phyloP scores from a whole-genome alignment of 2,113 vertebrate species.

The Lepus europaeus region DNA sequence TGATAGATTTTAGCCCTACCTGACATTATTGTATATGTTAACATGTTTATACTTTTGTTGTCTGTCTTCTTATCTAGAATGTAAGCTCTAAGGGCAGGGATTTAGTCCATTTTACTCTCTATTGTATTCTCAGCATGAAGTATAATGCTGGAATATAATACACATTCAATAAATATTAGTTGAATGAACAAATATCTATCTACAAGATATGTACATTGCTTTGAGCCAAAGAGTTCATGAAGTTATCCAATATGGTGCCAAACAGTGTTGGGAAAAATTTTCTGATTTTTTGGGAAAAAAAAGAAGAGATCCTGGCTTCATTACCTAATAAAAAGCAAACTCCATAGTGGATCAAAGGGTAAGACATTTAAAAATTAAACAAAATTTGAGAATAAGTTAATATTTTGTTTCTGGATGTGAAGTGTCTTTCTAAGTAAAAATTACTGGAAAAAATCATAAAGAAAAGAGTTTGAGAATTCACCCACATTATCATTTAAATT shows the following conservation, averaged over 20 bases:
- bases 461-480: background rate
- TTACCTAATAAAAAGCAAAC: constrained; percentile 28
- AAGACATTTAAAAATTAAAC: constrained; percentile 6
- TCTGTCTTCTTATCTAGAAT: constrained; percentile 68
- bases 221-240: constrained; percentile 13
- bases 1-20: background rate
- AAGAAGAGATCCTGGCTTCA: background rate
- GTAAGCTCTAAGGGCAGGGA: constrained; percentile 71
- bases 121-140: constrained; percentile 47
- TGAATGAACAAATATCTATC: constrained; percentile 4
- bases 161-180: constrained; percentile 31
- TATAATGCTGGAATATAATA: background rate
- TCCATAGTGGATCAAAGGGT: constrained; percentile 5
- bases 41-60: constrained; percentile 4
- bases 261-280: constrained; percentile 33
- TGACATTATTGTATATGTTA: constrained; percentile 19
- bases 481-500: background rate
- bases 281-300: background rate
- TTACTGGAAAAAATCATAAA: constrained; percentile 17
- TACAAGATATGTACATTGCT: background rate
- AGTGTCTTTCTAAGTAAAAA: constrained; percentile 37
- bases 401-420: constrained; percentile 50
- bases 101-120: constrained; percentile 25
- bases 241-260: constrained; percentile 19
- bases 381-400: constrained; percentile 42